These are phyloP conservation scores for Masticophis lateralis DNA, from an alignment of 2,797 vertebrate genomes.

Conservation along the genomic window DNA sequence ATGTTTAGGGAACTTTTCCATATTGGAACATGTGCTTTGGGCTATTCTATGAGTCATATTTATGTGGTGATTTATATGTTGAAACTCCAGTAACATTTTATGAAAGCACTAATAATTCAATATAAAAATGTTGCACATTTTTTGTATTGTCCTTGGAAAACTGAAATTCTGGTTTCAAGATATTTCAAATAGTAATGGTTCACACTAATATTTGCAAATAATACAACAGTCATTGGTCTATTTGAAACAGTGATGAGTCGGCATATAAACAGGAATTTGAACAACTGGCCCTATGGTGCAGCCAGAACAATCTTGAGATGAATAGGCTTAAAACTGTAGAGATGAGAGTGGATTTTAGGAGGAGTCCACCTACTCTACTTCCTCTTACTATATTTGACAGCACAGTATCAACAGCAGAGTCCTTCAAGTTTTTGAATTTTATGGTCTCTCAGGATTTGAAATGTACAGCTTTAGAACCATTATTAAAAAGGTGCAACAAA, in stretches of 20 bases:
- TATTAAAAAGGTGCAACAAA: not conserved
- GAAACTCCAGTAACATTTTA: slow-evolving; percentile 11
- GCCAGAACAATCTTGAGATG: no score
- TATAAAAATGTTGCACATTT: not conserved
- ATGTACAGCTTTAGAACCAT: not conserved
- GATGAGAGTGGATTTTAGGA: no score
- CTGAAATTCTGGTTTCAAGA: not conserved
- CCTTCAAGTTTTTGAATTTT: not conserved
- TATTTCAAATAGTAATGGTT: not conserved
- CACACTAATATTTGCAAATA: not conserved
- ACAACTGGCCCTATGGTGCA: not conserved
- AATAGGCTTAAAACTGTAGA: no score
- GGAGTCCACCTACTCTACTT: no score
- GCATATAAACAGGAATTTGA: not conserved
- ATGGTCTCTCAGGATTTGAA: not conserved
- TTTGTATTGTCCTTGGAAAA: not conserved
- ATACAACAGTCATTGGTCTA: not conserved
- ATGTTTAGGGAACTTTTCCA: no score
- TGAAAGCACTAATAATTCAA: slow-evolving; percentile 1
- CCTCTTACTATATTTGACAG: not conserved
- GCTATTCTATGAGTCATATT: no score
- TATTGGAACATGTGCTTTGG: no score
- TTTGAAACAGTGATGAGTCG: not conserved
- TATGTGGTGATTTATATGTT: slow-evolving; percentile 3
- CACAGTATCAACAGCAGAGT: not conserved